These are phyloP conservation scores for Phaedon cochleariae DNA, from an alignment of 2,888 invertebrate species.

Conservation along the genomic window DNA sequence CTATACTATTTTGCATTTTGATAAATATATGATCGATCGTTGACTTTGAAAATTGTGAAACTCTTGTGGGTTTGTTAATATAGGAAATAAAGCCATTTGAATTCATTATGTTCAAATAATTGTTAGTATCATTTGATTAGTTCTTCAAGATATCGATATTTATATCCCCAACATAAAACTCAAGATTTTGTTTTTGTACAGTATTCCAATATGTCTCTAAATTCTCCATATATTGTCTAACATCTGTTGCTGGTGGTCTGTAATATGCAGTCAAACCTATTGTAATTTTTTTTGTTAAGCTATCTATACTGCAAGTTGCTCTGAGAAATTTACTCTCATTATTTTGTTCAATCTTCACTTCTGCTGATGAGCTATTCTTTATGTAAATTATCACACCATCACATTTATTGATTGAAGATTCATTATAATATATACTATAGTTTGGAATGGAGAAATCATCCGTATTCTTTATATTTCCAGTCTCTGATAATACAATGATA, in stretches of 20 bases:
- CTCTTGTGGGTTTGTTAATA: too few species aligned
- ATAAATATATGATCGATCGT: background rate
- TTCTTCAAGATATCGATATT: constrained; percentile 3
- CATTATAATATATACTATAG: constrained; percentile 5
- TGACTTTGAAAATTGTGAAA: background rate
- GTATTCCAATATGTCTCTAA: background rate
- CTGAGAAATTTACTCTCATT: constrained; percentile 9
- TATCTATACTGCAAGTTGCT: background rate
- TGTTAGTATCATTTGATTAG: background rate
- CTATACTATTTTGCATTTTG: background rate
- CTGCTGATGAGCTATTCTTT: background rate
- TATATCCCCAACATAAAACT: constrained; percentile 2
- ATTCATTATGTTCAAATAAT: background rate
- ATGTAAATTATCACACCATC: constrained; percentile 2
- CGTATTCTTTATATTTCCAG: background rate
- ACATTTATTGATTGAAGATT: constrained; percentile 9
- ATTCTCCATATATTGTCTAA: too few species aligned
- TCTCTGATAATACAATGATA: constrained; percentile 10
- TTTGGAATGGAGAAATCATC: constrained; percentile 3
- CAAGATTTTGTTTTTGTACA: background rate
- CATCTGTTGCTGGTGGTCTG: too few species aligned
- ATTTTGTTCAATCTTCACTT: background rate
- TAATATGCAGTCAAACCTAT: too few species aligned
- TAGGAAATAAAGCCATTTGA: too few species aligned
- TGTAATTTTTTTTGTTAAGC: background rate